Evolutionary conservation across 2,113 vertebrate genomes (phyloP).

Genomic region (Alexandromys fortis): DNA sequence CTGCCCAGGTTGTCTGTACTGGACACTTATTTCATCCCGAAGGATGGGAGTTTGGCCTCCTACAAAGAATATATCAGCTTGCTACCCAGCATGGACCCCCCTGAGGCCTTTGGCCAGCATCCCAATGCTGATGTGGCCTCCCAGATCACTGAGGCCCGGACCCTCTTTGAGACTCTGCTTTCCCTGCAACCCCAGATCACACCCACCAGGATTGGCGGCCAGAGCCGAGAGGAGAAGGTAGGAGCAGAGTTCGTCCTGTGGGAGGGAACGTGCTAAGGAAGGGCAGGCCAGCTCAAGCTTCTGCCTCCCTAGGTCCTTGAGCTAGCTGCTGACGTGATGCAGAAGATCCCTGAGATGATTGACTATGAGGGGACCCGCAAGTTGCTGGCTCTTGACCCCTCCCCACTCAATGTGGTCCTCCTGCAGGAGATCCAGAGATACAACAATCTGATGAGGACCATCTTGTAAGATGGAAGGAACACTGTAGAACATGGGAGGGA

Average conservation of each 20-base stretch:
- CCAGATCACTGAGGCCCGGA: slow-evolving; percentile 90
- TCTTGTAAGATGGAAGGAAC: slow-evolving; percentile 73
- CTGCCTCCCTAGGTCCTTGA: slow-evolving; percentile 88
- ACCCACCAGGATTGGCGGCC: slow-evolving; percentile 76
- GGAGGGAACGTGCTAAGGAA: not conserved
- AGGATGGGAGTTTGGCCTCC: slow-evolving; percentile 86
- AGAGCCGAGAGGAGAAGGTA: slow-evolving; percentile 91
- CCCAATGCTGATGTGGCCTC: slow-evolving; percentile 92
- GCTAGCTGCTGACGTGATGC: slow-evolving; percentile 87
- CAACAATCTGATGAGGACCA: slow-evolving; percentile 89
- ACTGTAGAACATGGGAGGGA: not conserved
- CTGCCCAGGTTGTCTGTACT: slow-evolving; percentile 87
- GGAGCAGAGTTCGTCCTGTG: not conserved
- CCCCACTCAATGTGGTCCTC: slow-evolving; percentile 91
- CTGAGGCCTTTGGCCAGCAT: slow-evolving; percentile 93
- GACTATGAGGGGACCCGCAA: slow-evolving; percentile 87
- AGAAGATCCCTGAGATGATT: slow-evolving; percentile 88
- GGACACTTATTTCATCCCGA: slow-evolving; percentile 89
- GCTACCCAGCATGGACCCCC: slow-evolving; percentile 89
- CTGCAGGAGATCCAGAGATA: slow-evolving; percentile 95
- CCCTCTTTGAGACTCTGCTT: slow-evolving; percentile 91
- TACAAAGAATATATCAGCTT: slow-evolving; percentile 88
- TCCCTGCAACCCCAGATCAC: slow-evolving; percentile 92
- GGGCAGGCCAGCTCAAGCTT: not conserved
- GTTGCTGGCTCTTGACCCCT: slow-evolving; percentile 86